Conservation (phyloP, 2,888 invertebrate species). For the Drosophila flavopinicola region DNA sequence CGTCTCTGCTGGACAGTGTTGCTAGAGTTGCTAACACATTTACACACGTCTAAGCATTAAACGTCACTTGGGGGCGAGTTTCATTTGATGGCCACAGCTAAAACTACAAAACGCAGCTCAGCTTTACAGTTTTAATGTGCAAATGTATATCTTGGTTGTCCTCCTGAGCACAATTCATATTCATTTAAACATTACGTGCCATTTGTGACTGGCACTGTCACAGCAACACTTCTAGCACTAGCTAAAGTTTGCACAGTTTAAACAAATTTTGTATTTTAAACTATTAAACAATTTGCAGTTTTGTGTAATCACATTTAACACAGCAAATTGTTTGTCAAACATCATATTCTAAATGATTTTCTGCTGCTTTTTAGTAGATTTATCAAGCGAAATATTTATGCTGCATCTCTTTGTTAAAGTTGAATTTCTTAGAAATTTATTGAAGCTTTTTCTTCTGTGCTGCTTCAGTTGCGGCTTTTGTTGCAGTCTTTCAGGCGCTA, state of each 20-base stretch:
- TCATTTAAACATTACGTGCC: conserved; percentile 59
- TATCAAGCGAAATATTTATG: no score
- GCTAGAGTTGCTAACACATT: conserved; percentile 14
- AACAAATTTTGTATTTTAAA: no score
- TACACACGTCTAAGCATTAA: conserved; percentile 40
- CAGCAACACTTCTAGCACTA: neutral
- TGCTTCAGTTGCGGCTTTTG: neutral
- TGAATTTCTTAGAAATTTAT: no score
- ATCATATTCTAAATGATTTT: no score
- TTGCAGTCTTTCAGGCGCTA: neutral
- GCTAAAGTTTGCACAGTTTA: no score
- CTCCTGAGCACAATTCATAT: conserved; percentile 44
- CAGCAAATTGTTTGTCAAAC: no score
- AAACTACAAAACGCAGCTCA: conserved; percentile 10
- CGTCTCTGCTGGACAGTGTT: conserved; percentile 11
- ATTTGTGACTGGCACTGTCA: no score
- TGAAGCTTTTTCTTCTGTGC: neutral
- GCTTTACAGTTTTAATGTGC: conserved; percentile 11
- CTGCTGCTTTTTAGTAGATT: no score
- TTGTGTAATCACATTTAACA: no score
- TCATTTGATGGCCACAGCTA: conserved; percentile 34
- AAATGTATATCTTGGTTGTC: conserved; percentile 30
- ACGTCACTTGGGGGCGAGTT: conserved; percentile 40
- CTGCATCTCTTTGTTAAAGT: no score
- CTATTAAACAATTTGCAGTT: no score